Evolutionary conservation across 2,797 vertebrate genomes (phyloP), one percentile per base, ranked within the genome.

Genomic region (Xenentodon cancila): DNA sequence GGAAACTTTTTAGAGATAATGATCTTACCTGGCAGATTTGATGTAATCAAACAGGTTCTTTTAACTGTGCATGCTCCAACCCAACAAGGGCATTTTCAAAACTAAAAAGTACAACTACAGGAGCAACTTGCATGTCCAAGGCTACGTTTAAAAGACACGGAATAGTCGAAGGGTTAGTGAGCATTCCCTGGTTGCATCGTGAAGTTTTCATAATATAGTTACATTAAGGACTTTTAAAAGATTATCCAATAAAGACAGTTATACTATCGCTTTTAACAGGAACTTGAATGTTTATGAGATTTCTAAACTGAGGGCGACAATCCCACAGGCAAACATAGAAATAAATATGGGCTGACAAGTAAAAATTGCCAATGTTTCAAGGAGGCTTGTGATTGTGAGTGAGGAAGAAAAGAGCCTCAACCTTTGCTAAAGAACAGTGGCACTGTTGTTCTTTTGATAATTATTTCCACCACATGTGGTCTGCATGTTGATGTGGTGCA

Each of bases 1-100:
- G 88, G 90, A 88, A 91, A 85, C 81, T 81, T 88, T 82, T 65
- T 37, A 64, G 85, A 78, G 85, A 89, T 91, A 90, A 92, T 92
- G 84, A 91, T 90, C 57, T 77, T 73, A 67, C 65, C 81, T 86
- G 85, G 90, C 86, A 88, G 89, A 87, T 88, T 86, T 62, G 64
- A 80, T 89, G 80, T 86, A 91, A 92, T 92, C 88, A 90, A 68
- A 80, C 69, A 79, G 68, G 71, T 82, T 79, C 51, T 81, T 71
- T 80, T 74, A 49, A 74, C 71, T 75, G 64, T 18, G 34, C 66
- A 69, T 46, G 73, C 73, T 66, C 68, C 64, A 79, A 48, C 64
- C 65, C 66, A 78, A 81, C 84, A 82, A 86, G 81, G 79, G 73
- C 69, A 64, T 75, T 81, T 88, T 81, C 73, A 82, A 82, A 80